phyloP scores from a whole-genome alignment of 2,888 invertebrate genomes.

The Polymixis lichenea region DNA sequence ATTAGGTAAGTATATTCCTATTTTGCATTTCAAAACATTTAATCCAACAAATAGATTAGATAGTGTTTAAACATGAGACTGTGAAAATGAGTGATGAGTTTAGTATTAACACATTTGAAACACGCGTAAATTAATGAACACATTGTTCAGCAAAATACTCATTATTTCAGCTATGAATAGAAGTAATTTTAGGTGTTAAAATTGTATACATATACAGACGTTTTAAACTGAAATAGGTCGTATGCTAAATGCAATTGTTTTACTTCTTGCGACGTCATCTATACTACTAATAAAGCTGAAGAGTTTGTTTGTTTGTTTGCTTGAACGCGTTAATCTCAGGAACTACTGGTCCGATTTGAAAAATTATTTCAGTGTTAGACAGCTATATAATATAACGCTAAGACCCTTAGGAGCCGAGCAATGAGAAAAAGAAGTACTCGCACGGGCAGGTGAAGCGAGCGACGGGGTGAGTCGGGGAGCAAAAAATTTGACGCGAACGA shows the following conservation, averaged over 20 bases:
- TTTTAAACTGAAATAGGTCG: background rate
- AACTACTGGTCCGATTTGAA: too few species aligned
- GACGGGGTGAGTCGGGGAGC: too few species aligned
- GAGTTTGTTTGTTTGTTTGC: too few species aligned
- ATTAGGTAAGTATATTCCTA: background rate
- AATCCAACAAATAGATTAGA: constrained; percentile 5
- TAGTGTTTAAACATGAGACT: constrained; percentile 1
- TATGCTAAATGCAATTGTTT: background rate
- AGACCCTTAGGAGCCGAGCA: too few species aligned
- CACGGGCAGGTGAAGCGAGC: too few species aligned
- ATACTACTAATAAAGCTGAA: too few species aligned
- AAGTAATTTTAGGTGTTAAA: background rate
- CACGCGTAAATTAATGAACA: constrained; percentile 16
- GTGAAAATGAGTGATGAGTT: constrained; percentile 4
- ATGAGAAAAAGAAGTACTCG: too few species aligned
- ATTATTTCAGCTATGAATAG: constrained; percentile 9
- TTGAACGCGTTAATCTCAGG: too few species aligned
- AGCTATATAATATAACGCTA: too few species aligned
- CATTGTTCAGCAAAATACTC: background rate
- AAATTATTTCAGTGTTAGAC: too few species aligned
- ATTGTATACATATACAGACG: background rate
- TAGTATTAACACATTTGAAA: constrained; percentile 18
- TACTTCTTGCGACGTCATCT: background rate
- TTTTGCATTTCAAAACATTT: background rate
- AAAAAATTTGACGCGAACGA: too few species aligned